Percentiles rank a stretch among this genome's conserved stretches.
Conservation (phyloP, 2,797 vertebrate species). For the Odontamblyopus lacepedii region DNA sequence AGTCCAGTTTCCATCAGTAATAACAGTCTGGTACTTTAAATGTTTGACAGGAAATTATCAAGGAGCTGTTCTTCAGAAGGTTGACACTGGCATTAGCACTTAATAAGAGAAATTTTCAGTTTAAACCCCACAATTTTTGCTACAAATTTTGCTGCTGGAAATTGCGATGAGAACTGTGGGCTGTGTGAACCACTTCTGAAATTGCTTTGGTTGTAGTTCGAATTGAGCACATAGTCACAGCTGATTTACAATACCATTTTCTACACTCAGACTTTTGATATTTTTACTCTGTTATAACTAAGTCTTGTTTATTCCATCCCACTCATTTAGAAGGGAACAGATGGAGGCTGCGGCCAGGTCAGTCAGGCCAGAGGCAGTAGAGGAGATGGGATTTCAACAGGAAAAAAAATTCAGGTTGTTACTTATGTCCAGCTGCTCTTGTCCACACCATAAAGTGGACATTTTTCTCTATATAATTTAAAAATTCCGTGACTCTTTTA, state of each 20-base stretch:
- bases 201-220: not conserved
- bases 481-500: conserved; percentile 36
- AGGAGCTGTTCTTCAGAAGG: not conserved
- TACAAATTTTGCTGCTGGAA: not conserved
- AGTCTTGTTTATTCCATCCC: conserved; percentile 47
- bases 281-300: conserved; percentile 34
- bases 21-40: not conserved
- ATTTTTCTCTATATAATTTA: conserved; percentile 21
- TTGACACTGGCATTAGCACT: not conserved
- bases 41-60: not conserved
- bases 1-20: not conserved
- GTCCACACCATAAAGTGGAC: conserved; percentile 46
- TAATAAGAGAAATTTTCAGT: not conserved
- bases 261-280: conserved; percentile 37
- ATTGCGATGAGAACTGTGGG: conserved; percentile 2
- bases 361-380: conserved; percentile 63
- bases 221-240: conserved; percentile 29
- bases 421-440: conserved; percentile 58
- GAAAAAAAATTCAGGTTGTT: conserved; percentile 40
- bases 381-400: conserved; percentile 62
- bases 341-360: conserved; percentile 64
- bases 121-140: not conserved
- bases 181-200: not conserved
- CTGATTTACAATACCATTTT: conserved; percentile 44
- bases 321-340: conserved; percentile 70